Percentiles rank a stretch among this genome's conserved stretches.
Evolutionary conservation across 2,113 vertebrate genomes (phyloP).

Genomic region (Brachypteracias leptosomus): DNA sequence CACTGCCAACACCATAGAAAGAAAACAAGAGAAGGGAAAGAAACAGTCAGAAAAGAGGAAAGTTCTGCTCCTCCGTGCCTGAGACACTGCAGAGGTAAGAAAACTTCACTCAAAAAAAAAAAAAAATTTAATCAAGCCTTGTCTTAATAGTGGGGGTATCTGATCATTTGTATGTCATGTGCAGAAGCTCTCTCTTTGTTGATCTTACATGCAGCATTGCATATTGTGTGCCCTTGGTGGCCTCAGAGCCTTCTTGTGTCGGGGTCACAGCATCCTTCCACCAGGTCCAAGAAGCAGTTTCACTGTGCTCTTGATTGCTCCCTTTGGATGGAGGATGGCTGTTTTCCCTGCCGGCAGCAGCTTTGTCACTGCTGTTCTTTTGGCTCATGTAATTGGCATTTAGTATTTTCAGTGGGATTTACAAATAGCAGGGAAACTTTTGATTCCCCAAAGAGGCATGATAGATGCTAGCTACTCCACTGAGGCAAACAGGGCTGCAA

Average conservation of each 20-base stretch:
- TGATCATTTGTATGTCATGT: neutral
- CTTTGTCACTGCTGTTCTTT: neutral
- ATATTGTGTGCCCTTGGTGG: neutral
- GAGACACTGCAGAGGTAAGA: slow-evolving; percentile 39
- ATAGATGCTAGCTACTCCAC: neutral
- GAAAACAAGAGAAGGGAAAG: neutral
- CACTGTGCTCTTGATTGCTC: neutral
- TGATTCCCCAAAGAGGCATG: neutral
- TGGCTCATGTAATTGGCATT: neutral
- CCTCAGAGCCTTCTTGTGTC: accelerated
- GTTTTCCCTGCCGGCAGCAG: neutral
- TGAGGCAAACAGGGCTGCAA: neutral
- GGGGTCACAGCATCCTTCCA: accelerated
- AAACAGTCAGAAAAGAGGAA: neutral
- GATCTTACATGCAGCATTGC: neutral
- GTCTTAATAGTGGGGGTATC: neutral
- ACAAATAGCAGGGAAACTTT: neutral
- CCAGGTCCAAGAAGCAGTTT: neutral
- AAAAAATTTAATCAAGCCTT: neutral
- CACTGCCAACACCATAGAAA: accelerated
- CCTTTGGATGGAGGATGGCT: neutral
- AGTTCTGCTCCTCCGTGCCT: neutral
- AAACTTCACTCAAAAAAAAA: neutral
- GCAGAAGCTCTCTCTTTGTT: neutral
- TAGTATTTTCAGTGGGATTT: neutral